A percentile compares a stretch with the other conserved stretches of the same genome.
Conservation (phyloP, 2,888 invertebrate genomes). For the Andrena haemorrhoa region DNA sequence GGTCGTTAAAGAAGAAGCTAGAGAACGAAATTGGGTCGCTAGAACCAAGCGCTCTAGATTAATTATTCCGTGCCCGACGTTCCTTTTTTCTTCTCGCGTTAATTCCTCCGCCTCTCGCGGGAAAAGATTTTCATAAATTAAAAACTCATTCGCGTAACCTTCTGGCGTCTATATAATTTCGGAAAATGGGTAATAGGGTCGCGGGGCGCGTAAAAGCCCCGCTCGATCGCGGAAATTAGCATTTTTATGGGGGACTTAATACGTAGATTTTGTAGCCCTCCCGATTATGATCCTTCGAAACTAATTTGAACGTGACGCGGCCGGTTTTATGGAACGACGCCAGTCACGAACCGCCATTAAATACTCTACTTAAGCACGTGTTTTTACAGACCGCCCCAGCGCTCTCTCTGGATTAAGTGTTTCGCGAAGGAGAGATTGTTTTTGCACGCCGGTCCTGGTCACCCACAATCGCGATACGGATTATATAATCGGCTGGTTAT, state of each 20-base stretch:
- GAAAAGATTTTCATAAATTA: constrained; percentile 56
- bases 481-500: not conserved
- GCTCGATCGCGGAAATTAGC: constrained; percentile 52
- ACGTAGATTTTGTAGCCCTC: constrained; percentile 47
- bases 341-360: constrained; percentile 57
- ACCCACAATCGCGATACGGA: not conserved
- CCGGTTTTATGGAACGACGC: constrained; percentile 46
- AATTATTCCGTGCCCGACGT: constrained; percentile 4
- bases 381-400: constrained; percentile 18
- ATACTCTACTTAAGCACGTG: constrained; percentile 41
- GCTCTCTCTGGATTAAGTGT: constrained; percentile 39
- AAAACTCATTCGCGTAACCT: constrained; percentile 52
- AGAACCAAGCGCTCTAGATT: constrained; percentile 16
- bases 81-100: constrained; percentile 19
- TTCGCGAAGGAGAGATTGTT: constrained; percentile 24
- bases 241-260: constrained; percentile 61
- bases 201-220: constrained; percentile 27
- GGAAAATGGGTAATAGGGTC: constrained; percentile 45
- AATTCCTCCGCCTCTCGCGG: constrained; percentile 26
- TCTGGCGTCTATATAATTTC: constrained; percentile 46
- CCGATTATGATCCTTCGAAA: constrained; percentile 57
- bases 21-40: constrained; percentile 5
- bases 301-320: constrained; percentile 60
- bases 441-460: not conserved
- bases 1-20: not conserved